Evolutionary conservation across 2,113 vertebrate genomes (phyloP).

Genomic region (Psilopogon haemacephalus): DNA sequence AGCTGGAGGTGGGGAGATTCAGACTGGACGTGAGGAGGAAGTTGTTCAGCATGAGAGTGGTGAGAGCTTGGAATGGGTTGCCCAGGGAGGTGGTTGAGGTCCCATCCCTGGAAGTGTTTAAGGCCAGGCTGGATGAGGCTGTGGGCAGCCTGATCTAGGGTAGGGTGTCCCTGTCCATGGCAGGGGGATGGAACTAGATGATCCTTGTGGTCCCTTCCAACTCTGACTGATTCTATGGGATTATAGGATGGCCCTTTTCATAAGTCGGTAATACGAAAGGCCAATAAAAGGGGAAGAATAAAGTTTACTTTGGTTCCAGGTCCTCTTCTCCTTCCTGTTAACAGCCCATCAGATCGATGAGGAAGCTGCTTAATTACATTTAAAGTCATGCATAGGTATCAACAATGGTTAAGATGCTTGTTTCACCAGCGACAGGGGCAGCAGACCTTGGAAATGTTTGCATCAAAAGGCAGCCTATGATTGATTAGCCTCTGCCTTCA

Average conservation of each 20-base stretch:
- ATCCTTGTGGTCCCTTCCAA: no score
- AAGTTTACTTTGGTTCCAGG: not conserved
- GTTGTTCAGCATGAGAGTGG: no score
- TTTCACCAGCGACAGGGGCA: not conserved
- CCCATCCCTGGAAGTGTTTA: no score
- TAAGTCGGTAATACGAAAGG: not conserved
- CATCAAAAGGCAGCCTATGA: not conserved
- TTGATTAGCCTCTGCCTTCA: constrained; percentile 7
- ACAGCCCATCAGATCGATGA: not conserved
- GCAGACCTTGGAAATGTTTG: not conserved
- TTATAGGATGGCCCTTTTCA: not conserved
- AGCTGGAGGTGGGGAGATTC: no score
- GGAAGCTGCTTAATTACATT: not conserved
- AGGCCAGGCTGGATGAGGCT: no score
- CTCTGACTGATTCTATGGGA: no score
- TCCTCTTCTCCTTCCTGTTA: not conserved
- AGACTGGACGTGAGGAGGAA: no score
- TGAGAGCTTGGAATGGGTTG: no score
- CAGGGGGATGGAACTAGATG: no score
- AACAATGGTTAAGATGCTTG: not conserved
- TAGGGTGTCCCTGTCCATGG: no score
- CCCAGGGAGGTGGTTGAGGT: no score
- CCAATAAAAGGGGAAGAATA: not conserved
- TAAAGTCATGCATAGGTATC: not conserved
- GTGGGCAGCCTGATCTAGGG: no score